phyloP scores from a whole-genome alignment of 2,888 invertebrate species.

The Heterodera filipjevi region DNA sequence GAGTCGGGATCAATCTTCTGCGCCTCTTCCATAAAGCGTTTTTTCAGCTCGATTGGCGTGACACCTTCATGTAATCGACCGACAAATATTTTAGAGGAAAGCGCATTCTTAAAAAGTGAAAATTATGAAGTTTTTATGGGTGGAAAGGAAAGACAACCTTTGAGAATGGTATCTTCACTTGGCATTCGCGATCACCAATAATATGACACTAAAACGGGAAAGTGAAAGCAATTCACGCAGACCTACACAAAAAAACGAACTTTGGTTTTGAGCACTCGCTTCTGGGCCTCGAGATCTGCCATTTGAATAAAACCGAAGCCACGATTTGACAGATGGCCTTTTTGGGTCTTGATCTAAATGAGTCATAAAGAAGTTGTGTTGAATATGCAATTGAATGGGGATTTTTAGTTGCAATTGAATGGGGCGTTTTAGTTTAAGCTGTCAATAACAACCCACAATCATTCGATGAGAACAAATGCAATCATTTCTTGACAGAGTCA shows the following conservation, averaged over 20 bases:
- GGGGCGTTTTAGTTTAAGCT: too few species aligned
- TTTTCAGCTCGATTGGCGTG: slow-evolving; percentile 83
- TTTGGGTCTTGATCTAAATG: slow-evolving; percentile 54
- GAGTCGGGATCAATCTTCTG: slow-evolving; percentile 45
- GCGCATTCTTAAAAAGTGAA: slow-evolving; percentile 38
- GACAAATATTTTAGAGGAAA: slow-evolving; percentile 78
- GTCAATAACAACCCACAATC: neutral
- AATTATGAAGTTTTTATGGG: neutral
- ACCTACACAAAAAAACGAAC: slow-evolving; percentile 67
- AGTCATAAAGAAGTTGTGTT: too few species aligned
- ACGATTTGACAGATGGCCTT: slow-evolving; percentile 83
- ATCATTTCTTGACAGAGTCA: neutral
- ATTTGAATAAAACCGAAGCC: slow-evolving; percentile 98
- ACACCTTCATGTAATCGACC: slow-evolving; percentile 92
- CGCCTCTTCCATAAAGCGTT: slow-evolving; percentile 74
- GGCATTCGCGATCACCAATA: slow-evolving; percentile 96
- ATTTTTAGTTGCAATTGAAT: too few species aligned
- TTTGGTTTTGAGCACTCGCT: slow-evolving; percentile 71
- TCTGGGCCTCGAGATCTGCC: slow-evolving; percentile 90
- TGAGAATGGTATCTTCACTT: slow-evolving; percentile 96
- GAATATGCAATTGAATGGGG: too few species aligned
- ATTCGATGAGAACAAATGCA: neutral
- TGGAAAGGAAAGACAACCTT: slow-evolving; percentile 71
- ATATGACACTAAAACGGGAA: slow-evolving; percentile 68
- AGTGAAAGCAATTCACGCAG: neutral